Percentiles rank a stretch among this genome's conserved stretches.
These are phyloP conservation scores for Conomelus anceps DNA, from an alignment of 2,888 invertebrate species.

Conservation along the genomic window DNA sequence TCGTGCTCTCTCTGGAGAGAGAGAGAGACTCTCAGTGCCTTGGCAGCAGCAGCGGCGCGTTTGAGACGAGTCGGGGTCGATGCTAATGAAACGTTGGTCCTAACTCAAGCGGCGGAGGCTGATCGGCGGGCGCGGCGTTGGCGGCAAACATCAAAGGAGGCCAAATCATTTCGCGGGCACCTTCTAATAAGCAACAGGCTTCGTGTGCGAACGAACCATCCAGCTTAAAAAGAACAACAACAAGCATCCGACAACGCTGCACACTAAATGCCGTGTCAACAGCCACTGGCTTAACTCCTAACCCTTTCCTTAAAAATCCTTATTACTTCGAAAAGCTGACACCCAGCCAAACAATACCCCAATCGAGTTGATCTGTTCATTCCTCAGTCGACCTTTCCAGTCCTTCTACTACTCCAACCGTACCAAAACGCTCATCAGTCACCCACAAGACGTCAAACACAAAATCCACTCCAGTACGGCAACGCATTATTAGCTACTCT, in stretches of 20 bases:
- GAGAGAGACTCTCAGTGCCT: neutral
- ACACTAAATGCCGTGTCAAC: slow-evolving; percentile 7
- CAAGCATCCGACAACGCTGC: neutral
- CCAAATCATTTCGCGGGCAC: slow-evolving; percentile 13
- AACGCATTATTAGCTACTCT: neutral
- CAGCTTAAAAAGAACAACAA: neutral
- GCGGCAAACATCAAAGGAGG: slow-evolving; percentile 8
- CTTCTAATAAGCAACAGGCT: slow-evolving; percentile 1
- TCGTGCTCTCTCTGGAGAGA: neutral
- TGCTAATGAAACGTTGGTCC: slow-evolving; percentile 7
- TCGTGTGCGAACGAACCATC: neutral
- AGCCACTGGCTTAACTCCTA: neutral
- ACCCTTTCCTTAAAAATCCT: neutral
- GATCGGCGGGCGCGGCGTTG: neutral
- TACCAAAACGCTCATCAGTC: neutral
- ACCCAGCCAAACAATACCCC: neutral
- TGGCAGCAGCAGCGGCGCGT: neutral
- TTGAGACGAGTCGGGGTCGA: neutral
- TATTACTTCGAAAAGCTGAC: neutral
- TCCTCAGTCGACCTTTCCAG: too few species aligned
- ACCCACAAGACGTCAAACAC: neutral
- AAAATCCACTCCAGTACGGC: neutral
- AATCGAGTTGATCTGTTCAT: neutral
- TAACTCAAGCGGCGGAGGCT: neutral
- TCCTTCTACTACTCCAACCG: neutral